These are phyloP conservation scores for Oscheius myriophilus DNA, from an alignment of 2,888 invertebrate genomes.

Conservation along the genomic window DNA sequence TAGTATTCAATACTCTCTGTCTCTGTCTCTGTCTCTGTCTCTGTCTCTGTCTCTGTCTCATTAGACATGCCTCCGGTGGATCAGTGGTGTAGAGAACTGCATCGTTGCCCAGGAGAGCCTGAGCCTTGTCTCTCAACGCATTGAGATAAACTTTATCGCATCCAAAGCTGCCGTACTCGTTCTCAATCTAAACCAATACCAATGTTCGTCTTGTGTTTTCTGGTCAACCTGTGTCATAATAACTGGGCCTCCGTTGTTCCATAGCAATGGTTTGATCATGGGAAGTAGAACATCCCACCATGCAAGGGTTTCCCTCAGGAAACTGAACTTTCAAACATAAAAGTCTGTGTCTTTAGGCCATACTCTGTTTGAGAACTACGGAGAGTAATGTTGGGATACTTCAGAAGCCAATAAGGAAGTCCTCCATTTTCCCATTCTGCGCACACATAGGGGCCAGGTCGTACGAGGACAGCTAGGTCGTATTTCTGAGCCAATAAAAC, in stretches of 20 bases:
- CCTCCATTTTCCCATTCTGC: conserved; percentile 57
- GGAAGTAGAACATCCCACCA: conserved; percentile 33
- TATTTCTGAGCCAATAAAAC: conserved; percentile 49
- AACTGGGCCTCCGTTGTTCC: conserved; percentile 73
- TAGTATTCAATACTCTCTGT: not conserved
- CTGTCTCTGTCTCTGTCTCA: not conserved
- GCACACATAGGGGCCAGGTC: conserved; percentile 62
- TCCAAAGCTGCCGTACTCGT: conserved; percentile 78
- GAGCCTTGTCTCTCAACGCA: conserved; percentile 79
- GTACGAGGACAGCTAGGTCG: conserved; percentile 50
- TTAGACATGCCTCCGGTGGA: conserved; percentile 19
- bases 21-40: not conserved
- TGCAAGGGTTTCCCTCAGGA: conserved; percentile 18
- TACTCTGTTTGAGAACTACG: conserved; percentile 46
- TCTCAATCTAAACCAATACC: conserved; percentile 74
- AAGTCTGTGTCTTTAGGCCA: not conserved
- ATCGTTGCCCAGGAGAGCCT: conserved; percentile 76
- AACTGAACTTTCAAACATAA: conserved; percentile 1
- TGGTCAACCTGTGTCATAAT: conserved; percentile 70
- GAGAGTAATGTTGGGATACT: conserved; percentile 40
- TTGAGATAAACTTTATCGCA: conserved; percentile 80
- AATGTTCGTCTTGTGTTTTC: not conserved
- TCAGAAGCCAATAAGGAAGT: conserved; percentile 55
- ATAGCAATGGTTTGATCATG: conserved; percentile 69
- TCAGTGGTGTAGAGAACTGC: conserved; percentile 79